Evolutionary conservation across 2,113 vertebrate species (phyloP), one percentile per base, ranked within the genome.

Genomic region (Megaceryle torquata): DNA sequence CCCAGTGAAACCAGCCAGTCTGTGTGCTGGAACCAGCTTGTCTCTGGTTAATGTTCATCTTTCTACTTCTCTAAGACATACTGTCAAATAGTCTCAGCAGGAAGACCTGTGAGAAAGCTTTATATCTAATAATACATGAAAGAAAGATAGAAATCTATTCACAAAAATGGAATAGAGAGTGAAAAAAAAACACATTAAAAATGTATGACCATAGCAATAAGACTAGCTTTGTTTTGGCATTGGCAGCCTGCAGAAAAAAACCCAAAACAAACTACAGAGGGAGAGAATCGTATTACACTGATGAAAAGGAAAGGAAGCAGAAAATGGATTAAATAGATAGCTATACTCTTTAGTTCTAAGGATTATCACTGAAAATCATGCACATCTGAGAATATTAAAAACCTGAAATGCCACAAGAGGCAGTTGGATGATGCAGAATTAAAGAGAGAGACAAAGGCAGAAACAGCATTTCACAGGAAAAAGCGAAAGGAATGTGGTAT

Each of bases 111-210:
- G 77, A 95, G 81, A 95, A 91, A 94, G 74, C 69, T 79, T 87
- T 85, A 56, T 89, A 77, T 92, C 94, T 88, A 94, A 85, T 79
- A 65, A 91, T 85, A 72, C 54, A 85, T 87, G 57, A 89, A 91
- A 94, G 80, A 79, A 90, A 86, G 80, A 93, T 35, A 88, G 86
- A 90, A 95, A 93, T 94, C 82, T 95, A 68, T 92, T 94, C 68
- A 41, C 60, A 61, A 93, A 88, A 95, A 94, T 89, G 77, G 54
- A 97, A 93, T 76, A 87, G 57, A 0, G 2, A 94, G 69, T 84
- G 88, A 91, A 92, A 87, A 61, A 84, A 91, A 92, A 92, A 94
- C 17, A 91, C 92, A 95, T 97, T 94, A 96, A 97, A 97, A 96
- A 96, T 97, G 92, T 91, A 95, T 96, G 92, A 92, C 57, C 13